Evolutionary conservation across 2,888 invertebrate species (phyloP), one percentile per base, ranked within the genome.

Genomic region (Apodemia duryi): DNA sequence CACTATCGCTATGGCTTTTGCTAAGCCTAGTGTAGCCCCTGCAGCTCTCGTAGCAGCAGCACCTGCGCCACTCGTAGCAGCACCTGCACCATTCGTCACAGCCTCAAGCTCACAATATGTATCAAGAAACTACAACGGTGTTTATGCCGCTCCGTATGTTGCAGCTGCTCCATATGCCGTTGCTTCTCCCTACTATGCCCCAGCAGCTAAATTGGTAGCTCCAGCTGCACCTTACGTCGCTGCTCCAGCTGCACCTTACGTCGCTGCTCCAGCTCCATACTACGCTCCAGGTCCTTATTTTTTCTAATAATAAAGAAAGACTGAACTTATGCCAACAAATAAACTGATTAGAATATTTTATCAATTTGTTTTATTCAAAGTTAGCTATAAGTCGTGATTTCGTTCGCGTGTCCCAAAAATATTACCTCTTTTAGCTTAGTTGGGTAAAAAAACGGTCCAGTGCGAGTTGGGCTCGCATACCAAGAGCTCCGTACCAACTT

Each of bases 71-170:
- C 51, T 77, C 2, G 91, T 76, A 7, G 75, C 77, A 13, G 80
- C 61, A 13, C 61, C 78, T 54, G 92, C 93, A 1, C 92, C 93
- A 7, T 90, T 94, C 71, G 94, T 94, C n/a, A 94, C 95, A 0
- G 93, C 95, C 1, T 91, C 93, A 74, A 94, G 95, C 82, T 94
- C 94, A 11, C 94, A 95, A 80, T 94, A 94, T 67, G 81, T 94
- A 73, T 89, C 94, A 32, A 91, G 94, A 71, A 94, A 94, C 78
- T 93, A 93, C 84, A 94, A 95, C 73, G 84, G 85, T 2, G 62
- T 81, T 35, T 75, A 80, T 1, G 93, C 93, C 1, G 81, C 94
- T 7, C 88, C 94, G 6, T 90, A 89, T 11, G 70, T 86, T 38
- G 83, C 78, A 32, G 76, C 83, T 9, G 78, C 84, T 2, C 76